phyloP scores from a whole-genome alignment of 2,888 invertebrate genomes.

The Platynereis dumerilii region DNA sequence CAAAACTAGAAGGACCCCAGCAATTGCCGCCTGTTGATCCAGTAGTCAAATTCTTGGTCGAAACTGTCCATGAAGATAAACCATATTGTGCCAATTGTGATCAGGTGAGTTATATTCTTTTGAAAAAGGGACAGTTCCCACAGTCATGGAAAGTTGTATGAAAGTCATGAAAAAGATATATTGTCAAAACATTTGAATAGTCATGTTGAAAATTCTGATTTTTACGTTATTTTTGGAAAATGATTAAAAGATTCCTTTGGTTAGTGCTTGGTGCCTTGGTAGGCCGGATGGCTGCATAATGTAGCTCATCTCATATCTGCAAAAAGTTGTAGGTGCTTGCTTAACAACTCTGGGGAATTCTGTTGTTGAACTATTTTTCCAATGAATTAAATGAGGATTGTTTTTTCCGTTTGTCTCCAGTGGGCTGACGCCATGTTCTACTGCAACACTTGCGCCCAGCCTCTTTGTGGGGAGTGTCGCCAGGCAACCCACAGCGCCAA shows the following conservation, averaged over 20 bases:
- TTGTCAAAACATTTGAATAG: background rate
- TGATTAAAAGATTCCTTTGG: too few relatives aligned
- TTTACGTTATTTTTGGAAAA: too few relatives aligned
- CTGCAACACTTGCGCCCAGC: conserved; percentile 79
- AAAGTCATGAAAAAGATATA: background rate
- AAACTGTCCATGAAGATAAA: conserved; percentile 72
- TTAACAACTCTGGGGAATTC: too few relatives aligned
- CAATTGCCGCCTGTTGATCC: conserved; percentile 72
- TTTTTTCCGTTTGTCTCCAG: conserved; percentile 40
- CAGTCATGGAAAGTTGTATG: background rate
- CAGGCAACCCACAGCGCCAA: conserved; percentile 78
- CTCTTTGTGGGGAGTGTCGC: conserved; percentile 74
- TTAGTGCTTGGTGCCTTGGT: too few relatives aligned
- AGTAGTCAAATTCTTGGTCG: conserved; percentile 75
- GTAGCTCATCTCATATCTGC: too few relatives aligned
- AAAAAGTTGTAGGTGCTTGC: too few relatives aligned
- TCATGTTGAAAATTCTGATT: conserved; percentile 40
- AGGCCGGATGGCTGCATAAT: too few relatives aligned
- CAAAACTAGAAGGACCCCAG: conserved; percentile 70
- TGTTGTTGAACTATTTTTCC: too few relatives aligned
- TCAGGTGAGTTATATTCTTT: conserved; percentile 65
- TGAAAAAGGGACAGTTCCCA: conserved; percentile 63
- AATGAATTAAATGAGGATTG: too few relatives aligned
- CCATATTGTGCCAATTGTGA: conserved; percentile 82
- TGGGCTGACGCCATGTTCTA: conserved; percentile 72